These are phyloP conservation scores for Poeciliopsis paucimaculata DNA, from an alignment of 2,797 vertebrate species.

Conservation along the genomic window DNA sequence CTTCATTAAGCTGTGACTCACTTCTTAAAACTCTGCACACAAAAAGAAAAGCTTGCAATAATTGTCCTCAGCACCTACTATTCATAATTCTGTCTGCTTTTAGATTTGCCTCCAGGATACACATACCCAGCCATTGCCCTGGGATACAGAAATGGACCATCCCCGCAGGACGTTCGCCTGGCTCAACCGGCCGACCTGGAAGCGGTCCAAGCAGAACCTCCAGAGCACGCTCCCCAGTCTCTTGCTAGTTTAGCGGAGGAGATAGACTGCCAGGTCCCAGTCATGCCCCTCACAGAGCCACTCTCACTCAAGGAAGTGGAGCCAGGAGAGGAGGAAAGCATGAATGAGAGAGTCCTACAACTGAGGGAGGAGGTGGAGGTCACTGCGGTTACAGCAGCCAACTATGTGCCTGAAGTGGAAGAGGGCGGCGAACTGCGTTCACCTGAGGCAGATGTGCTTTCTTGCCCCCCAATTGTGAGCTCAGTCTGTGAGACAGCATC, in stretches of 20 bases:
- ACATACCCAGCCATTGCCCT: conserved; percentile 81
- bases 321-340: conserved; percentile 53
- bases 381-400: conserved; percentile 50
- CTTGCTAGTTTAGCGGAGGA: conserved; percentile 81
- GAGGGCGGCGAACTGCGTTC: conserved; percentile 52
- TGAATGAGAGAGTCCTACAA: conserved; percentile 50
- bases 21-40: background rate
- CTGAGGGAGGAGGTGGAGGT: conserved; percentile 62
- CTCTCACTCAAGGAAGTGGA: conserved; percentile 66
- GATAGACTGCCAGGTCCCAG: conserved; percentile 72
- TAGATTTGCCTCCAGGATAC: conserved; percentile 90
- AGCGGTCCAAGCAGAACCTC: conserved; percentile 87
- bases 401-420: conserved; percentile 67
- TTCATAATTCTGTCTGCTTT: conserved; percentile 27
- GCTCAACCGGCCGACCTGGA: conserved; percentile 87
- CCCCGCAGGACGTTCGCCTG: conserved; percentile 81
- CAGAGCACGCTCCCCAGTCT: conserved; percentile 84
- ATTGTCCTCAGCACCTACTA: background rate
- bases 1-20: conserved; percentile 21
- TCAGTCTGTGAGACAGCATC: conserved; percentile 67
- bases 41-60: background rate
- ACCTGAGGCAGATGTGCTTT: conserved; percentile 67
- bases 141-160: conserved; percentile 84
- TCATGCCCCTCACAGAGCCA: conserved; percentile 71
- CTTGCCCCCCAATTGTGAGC: conserved; percentile 69